Conservation (phyloP, 1,140 invertebrate genomes). For the Antheraea pernyi region DNA sequence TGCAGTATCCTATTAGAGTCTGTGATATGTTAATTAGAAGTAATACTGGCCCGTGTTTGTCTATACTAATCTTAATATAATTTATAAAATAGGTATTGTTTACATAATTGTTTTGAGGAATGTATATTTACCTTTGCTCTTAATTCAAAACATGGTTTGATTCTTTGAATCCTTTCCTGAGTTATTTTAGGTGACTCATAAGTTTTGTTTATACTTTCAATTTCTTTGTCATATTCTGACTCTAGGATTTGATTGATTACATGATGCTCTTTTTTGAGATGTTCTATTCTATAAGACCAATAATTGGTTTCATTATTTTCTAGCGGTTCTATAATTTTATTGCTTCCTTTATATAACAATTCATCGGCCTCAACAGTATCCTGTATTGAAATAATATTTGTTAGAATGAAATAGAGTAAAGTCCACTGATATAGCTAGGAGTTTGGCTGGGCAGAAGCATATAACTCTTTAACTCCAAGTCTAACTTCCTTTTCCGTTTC, state of each 20-base stretch:
- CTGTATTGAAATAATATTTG: slow-evolving; percentile 27
- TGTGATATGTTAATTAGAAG: no score
- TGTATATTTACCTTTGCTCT: slow-evolving; percentile 43
- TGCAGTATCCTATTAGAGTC: no score
- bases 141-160: slow-evolving; percentile 63
- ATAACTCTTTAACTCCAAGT: no score
- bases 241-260: slow-evolving; percentile 65
- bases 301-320: slow-evolving; percentile 52
- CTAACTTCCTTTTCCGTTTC: no score
- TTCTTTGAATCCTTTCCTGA: slow-evolving; percentile 51
- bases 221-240: slow-evolving; percentile 57
- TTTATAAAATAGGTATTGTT: neutral
- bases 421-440: no score
- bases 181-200: slow-evolving; percentile 40
- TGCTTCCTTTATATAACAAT: slow-evolving; percentile 36
- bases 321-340: slow-evolving; percentile 25
- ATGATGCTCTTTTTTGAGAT: slow-evolving; percentile 60
- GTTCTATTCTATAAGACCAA: slow-evolving; percentile 60
- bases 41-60: no score
- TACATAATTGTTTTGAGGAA: neutral
- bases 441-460: no score
- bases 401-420: no score
- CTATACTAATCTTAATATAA: neutral
- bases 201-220: slow-evolving; percentile 47
- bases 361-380: slow-evolving; percentile 29